Conservation (phyloP, 2,113 vertebrate species). For the Danio rerio region GRCz12tu NC_133183.1:35409501-35410000, state of each 20-base stretch:
- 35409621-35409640: neutral
- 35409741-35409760: no score
- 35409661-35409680: slow-evolving; percentile 6
- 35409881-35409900: neutral
- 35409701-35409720: neutral
- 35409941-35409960: no score
- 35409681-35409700: slow-evolving; percentile 2
- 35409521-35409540: neutral
- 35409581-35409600: neutral
- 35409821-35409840: neutral
- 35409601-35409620: neutral
- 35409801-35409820: no score
- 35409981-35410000: no score
- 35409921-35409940: no score
- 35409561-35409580: neutral
- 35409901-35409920: neutral
- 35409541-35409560: neutral
- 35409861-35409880: no score
- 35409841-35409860: no score
- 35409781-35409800: no score
- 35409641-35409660: neutral
- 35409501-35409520: neutral
- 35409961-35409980: no score
- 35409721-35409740: no score
- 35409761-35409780: no score